Evolutionary conservation across 2,888 invertebrate genomes (phyloP), one percentile per base, ranked within the genome.

Genomic region (Ashinkailepas kermadecensis): DNA sequence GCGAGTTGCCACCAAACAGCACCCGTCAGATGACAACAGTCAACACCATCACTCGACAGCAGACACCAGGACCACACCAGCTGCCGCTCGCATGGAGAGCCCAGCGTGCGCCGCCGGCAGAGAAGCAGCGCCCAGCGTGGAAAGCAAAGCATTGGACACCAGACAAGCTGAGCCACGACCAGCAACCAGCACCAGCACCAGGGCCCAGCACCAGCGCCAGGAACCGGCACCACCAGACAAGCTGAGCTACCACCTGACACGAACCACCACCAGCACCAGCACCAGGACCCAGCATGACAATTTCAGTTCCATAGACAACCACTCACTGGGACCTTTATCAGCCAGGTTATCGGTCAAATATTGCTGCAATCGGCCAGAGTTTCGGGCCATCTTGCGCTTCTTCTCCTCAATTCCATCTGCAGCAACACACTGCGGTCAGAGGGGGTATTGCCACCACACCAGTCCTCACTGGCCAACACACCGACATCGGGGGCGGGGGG

Each of bases 351-450:
- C 74, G 54, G 74, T 21, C 21, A 74, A 21, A 11, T 74, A 74
- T 8, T 21, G 74, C 74, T 74, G 74, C 21, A 74, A 56, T 0
- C 74, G 74, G 56, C 56, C 74, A 8, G 74, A 74, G 74, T 74
- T 74, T 18, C 74, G 74, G 54, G 74, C 74, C 74, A 74, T 74
- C 74, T 74, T 74, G 6, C 74, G 54, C 56, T 74, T 74, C 74
- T 74, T 74, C 74, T 74, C 74, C 74, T 74, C 74, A 13, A 74
- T 74, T 13, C 74, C 74, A 18, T 74, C 74, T 74, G 74, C 8
- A 8, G 74, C 39, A 39, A 39, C 39, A 39, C 39, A 39, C 39
- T 39, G 21, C 23, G 74, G 13, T 13, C 59, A 59, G 59, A 15
- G 59, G 15, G 59, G 59, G 59, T 11, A 13, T 7, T 13, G 59